These are phyloP conservation scores for Clarias magur DNA, from an alignment of 2,113 vertebrate genomes.

Conservation along the genomic window DNA sequence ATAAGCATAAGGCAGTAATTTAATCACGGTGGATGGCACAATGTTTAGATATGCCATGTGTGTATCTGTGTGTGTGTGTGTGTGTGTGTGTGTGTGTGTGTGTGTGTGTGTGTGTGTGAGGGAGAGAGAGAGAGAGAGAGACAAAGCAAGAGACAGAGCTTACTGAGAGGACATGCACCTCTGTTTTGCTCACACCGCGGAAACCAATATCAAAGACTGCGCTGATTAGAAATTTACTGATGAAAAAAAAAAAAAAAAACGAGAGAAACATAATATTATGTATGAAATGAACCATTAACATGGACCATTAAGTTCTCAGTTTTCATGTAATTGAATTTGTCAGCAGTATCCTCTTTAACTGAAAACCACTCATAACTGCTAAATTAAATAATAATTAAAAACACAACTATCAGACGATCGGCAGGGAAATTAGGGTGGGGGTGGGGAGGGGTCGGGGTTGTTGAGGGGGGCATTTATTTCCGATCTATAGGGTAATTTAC, in stretches of 20 bases:
- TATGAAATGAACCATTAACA: constrained; percentile 95
- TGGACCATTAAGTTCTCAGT: constrained; percentile 92
- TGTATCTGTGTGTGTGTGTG: constrained; percentile 36
- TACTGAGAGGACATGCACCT: constrained; percentile 6
- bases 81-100: background rate
- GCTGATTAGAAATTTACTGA: constrained; percentile 84
- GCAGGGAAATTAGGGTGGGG: constrained; percentile 67
- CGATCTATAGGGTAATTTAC: constrained; percentile 83
- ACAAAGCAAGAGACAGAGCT: constrained; percentile 49
- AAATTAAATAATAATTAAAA: constrained; percentile 93
- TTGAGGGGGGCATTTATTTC: constrained; percentile 73
- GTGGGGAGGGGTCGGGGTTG: too few relatives aligned
- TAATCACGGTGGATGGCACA: constrained; percentile 41
- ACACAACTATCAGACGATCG: constrained; percentile 85
- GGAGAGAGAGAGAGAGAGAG: constrained; percentile 50
- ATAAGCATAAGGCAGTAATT: background rate
- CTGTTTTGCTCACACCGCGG: constrained; percentile 77
- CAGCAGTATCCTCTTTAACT: constrained; percentile 92
- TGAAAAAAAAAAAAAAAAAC: constrained; percentile 54
- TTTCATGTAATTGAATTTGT: constrained; percentile 97
- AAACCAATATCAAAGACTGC: constrained; percentile 81
- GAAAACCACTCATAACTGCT: constrained; percentile 86
- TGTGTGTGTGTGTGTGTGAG: constrained; percentile 23
- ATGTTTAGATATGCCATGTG: constrained; percentile 13
- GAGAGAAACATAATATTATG: constrained; percentile 89